Evolutionary conservation across 2,113 vertebrate species (phyloP).

Genomic region (Triplophysa tibetana): DNA sequence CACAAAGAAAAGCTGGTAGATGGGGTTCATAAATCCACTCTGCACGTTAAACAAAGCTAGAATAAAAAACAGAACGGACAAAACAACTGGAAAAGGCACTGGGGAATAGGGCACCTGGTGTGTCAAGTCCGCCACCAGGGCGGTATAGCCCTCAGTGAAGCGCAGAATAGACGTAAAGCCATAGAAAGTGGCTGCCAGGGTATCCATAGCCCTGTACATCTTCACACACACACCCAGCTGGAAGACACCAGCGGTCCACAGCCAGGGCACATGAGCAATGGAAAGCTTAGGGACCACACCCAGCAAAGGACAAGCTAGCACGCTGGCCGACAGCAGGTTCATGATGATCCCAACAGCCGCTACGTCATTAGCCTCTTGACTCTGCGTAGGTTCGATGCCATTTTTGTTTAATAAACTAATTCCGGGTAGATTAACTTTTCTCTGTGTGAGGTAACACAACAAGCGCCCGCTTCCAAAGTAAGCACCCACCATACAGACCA

Average conservation of each 20-base stretch:
- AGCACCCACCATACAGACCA: conserved; percentile 72
- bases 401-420: conserved; percentile 56
- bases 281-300: conserved; percentile 73
- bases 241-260: conserved; percentile 81
- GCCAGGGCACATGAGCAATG: conserved; percentile 81
- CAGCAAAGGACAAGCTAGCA: conserved; percentile 80
- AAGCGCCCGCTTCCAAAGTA: conserved; percentile 79
- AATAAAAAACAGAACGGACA: conserved; percentile 78
- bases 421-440: conserved; percentile 69
- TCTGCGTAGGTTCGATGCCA: conserved; percentile 26
- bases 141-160: conserved; percentile 79
- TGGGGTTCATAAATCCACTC: conserved; percentile 72
- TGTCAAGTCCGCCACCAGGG: conserved; percentile 68
- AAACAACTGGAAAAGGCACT: conserved; percentile 73
- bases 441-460: conserved; percentile 66
- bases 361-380: conserved; percentile 50
- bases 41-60: conserved; percentile 77
- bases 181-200: conserved; percentile 75
- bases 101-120: conserved; percentile 63
- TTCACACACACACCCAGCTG: conserved; percentile 79
- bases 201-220: conserved; percentile 76
- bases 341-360: conserved; percentile 69
- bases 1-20: conserved; percentile 79
- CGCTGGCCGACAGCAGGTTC: conserved; percentile 80
- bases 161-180: conserved; percentile 79